A percentile compares a stretch with the other conserved stretches of the same genome.
Evolutionary conservation across 2,113 vertebrate species (phyloP).

Genomic region (Hippopotamus amphibius): DNA sequence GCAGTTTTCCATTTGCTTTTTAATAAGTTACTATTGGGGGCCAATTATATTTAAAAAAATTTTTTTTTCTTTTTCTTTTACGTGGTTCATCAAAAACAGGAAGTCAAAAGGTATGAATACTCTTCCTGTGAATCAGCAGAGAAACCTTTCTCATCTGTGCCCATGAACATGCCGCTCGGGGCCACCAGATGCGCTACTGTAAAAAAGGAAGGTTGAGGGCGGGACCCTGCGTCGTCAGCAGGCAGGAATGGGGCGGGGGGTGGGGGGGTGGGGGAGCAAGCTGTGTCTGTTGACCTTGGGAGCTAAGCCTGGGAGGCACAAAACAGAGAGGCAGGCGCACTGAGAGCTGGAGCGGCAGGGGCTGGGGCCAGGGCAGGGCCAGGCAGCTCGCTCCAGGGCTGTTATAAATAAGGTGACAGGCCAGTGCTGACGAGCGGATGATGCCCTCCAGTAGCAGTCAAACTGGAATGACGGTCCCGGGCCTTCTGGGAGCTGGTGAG

Average conservation of each 20-base stretch:
- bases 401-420: constrained; percentile 18
- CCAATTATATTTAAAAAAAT: neutral
- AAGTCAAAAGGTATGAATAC: constrained; percentile 82
- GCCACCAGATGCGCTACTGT: neutral
- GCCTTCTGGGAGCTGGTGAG: neutral
- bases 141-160: neutral
- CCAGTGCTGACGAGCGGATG: neutral
- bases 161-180: neutral
- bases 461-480: neutral
- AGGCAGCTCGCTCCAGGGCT: neutral
- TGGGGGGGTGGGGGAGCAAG: neutral
- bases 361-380: neutral
- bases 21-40: neutral
- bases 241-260: neutral
- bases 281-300: neutral
- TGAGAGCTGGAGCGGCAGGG: no score
- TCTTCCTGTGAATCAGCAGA: constrained; percentile 83
- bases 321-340: neutral
- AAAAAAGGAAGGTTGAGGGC: neutral
- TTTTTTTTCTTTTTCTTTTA: constrained; percentile 38
- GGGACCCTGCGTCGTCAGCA: neutral
- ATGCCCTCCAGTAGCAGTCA: constrained; percentile 25
- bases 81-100: constrained; percentile 84
- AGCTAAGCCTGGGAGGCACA: neutral
- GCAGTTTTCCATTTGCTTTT: neutral